Evolutionary conservation across 2,888 invertebrate species (phyloP).

Genomic region (Lomographa bimaculata): DNA sequence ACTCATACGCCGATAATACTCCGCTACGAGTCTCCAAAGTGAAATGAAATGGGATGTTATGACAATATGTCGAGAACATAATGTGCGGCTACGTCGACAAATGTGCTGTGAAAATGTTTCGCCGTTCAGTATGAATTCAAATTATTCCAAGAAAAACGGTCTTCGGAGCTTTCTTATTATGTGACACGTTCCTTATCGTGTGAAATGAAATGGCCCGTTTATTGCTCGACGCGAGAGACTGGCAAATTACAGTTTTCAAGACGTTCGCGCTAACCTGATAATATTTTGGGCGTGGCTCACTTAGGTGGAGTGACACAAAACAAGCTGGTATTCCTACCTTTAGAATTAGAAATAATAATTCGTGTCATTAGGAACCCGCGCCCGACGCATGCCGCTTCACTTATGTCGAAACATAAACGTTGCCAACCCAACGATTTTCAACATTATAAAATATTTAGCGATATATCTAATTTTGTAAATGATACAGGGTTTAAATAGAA

Average conservation of each 20-base stretch:
- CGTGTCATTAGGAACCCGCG: constrained; percentile 53
- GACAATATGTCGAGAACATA: constrained; percentile 68
- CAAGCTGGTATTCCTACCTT: constrained; percentile 42
- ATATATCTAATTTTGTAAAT: constrained; percentile 79
- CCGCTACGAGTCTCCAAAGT: constrained; percentile 66
- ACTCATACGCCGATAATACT: constrained; percentile 64
- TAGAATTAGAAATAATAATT: constrained; percentile 49
- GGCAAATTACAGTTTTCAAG: constrained; percentile 38
- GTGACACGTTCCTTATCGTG: constrained; percentile 26
- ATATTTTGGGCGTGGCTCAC: constrained; percentile 51
- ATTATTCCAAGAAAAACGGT: constrained; percentile 40
- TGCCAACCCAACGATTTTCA: constrained; percentile 65
- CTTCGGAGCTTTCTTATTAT: constrained; percentile 31
- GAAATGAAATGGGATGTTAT: constrained; percentile 77
- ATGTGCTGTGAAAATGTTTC: constrained; percentile 50
- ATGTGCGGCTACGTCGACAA: constrained; percentile 51
- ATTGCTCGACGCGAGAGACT: constrained; percentile 17
- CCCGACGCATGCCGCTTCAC: constrained; percentile 46
- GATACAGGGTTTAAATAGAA: constrained; percentile 79
- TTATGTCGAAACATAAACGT: constrained; percentile 53
- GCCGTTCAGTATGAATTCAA: constrained; percentile 42
- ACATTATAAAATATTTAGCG: constrained; percentile 83
- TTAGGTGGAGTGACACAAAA: constrained; percentile 43
- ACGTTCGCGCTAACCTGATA: constrained; percentile 54
- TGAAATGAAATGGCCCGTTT: constrained; percentile 23